Evolutionary conservation across 2,797 vertebrate species (phyloP).

Genomic region (Megalops cyprinoides): DNA sequence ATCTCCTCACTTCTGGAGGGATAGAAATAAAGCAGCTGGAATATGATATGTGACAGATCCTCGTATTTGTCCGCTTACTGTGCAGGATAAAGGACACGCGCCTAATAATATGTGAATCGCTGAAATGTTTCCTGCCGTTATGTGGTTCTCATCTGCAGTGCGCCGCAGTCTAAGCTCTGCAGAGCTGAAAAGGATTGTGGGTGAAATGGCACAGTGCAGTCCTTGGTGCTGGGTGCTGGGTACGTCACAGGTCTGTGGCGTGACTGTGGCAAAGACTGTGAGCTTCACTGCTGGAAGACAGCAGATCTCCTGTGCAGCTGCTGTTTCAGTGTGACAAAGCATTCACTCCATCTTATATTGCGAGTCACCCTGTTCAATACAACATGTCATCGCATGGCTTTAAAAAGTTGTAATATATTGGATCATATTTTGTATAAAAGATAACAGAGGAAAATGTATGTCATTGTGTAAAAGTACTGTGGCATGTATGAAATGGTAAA

Average conservation of each 20-base stretch:
- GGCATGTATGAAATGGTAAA: neutral
- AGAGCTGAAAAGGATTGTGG: neutral
- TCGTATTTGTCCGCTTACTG: neutral
- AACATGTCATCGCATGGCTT: neutral
- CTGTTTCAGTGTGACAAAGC: neutral
- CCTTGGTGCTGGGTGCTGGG: neutral
- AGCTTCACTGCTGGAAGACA: neutral
- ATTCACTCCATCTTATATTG: neutral
- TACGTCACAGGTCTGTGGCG: neutral
- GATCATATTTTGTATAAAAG: neutral
- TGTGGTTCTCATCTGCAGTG: neutral
- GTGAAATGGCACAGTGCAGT: neutral
- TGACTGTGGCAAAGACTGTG: neutral
- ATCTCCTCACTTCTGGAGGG: neutral
- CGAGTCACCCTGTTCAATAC: neutral
- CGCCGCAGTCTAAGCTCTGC: neutral
- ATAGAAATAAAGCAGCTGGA: neutral
- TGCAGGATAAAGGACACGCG: neutral
- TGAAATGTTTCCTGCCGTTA: neutral
- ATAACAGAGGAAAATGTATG: neutral
- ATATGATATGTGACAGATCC: conserved; percentile 10
- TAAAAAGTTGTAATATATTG: neutral
- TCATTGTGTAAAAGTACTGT: neutral
- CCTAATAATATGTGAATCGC: neutral
- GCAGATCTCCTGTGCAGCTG: neutral